Percentiles rank a stretch among this genome's conserved stretches.
These are phyloP conservation scores for Leptobrachium ailaonicum DNA, from an alignment of 2,113 vertebrate species.

Conservation along the genomic window DNA sequence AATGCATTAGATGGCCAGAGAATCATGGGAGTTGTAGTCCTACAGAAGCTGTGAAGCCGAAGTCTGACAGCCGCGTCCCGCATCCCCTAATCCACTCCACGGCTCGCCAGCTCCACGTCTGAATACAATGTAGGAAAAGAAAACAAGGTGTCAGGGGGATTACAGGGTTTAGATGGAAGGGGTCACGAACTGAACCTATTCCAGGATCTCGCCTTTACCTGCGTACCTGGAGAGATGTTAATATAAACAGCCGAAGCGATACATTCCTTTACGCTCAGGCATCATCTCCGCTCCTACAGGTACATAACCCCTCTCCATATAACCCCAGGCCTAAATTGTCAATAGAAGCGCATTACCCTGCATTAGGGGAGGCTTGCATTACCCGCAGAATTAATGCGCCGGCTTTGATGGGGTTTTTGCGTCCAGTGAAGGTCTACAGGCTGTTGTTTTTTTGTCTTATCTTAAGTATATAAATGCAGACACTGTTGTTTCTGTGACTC, in stretches of 20 bases:
- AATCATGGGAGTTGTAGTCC: no score
- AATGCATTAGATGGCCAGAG: no score
- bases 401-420: constrained; percentile 28
- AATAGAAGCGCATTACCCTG: constrained; percentile 20
- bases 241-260: constrained; percentile 34
- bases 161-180: background rate
- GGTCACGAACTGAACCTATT: constrained; percentile 31
- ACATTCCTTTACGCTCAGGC: constrained; percentile 26
- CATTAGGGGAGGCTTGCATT: constrained; percentile 1
- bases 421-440: constrained; percentile 19
- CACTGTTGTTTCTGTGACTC: constrained; percentile 29
- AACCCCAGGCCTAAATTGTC: constrained; percentile 37
- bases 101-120: background rate
- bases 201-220: constrained; percentile 13
- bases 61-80: no score
- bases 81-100: no score
- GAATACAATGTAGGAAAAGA: background rate
- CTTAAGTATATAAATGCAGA: constrained; percentile 31
- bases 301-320: constrained; percentile 18
- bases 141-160: background rate
- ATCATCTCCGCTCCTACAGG: constrained; percentile 15
- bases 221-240: constrained; percentile 11
- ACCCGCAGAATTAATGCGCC: constrained; percentile 1
- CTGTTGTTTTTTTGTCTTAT: constrained; percentile 22
- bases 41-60: no score